Percentiles rank a stretch among this genome's conserved stretches.
These are phyloP conservation scores for Limnodromus scolopaceus DNA, from an alignment of 2,797 vertebrate genomes.

Conservation along the genomic window DNA sequence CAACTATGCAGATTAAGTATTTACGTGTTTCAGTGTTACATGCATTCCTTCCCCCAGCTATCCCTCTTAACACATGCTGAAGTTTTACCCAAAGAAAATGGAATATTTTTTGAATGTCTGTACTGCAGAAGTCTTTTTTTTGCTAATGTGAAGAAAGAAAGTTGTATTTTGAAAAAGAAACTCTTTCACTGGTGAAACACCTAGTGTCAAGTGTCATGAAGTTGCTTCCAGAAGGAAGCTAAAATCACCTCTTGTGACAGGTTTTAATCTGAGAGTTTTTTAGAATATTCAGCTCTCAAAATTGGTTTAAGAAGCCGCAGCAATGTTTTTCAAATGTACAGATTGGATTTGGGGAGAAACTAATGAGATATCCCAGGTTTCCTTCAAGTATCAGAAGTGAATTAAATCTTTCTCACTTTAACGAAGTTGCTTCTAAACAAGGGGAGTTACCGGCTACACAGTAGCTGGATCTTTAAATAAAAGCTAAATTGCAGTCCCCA, in stretches of 20 bases:
- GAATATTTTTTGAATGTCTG: constrained; percentile 74
- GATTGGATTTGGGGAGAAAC: background rate
- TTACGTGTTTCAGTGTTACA: constrained; percentile 55
- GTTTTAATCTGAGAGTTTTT: constrained; percentile 44
- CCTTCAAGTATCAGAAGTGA: constrained; percentile 21
- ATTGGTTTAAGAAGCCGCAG: constrained; percentile 7
- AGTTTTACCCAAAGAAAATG: constrained; percentile 80
- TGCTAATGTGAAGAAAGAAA: constrained; percentile 58
- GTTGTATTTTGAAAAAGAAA: constrained; percentile 51
- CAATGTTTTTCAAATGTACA: background rate
- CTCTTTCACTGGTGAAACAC: constrained; percentile 16
- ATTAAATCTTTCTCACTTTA: constrained; percentile 2
- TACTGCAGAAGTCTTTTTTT: constrained; percentile 67
- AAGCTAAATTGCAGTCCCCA: background rate
- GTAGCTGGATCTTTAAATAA: constrained; percentile 14
- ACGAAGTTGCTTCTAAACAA: constrained; percentile 45
- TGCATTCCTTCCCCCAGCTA: constrained; percentile 29
- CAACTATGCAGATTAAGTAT: constrained; percentile 78
- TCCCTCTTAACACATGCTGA: constrained; percentile 47
- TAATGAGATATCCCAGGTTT: background rate
- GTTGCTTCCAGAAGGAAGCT: constrained; percentile 25
- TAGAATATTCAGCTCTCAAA: constrained; percentile 39
- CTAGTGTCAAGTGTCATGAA: constrained; percentile 17
- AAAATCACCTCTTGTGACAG: constrained; percentile 2
- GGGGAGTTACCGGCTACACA: background rate